Base-by-base conservation (phyloP, 2,113 vertebrate species). In the Theropithecus gelada region DNA sequence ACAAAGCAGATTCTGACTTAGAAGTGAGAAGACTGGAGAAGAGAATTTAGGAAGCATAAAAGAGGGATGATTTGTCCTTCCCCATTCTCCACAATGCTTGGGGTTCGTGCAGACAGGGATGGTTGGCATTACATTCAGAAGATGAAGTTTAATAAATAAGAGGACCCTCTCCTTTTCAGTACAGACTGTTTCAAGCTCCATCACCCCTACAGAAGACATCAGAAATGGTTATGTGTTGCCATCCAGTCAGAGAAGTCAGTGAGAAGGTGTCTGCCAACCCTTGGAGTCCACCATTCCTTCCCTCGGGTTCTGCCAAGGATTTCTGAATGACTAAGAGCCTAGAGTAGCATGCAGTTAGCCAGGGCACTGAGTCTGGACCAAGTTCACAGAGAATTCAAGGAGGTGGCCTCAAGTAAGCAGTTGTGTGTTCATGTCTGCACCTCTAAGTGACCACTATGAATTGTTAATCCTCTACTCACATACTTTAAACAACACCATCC, bases 401-500 rank as follows among this genome's bases (percentile, higher is more conserved):
- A 55, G 7, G 30, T 30, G 18, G 8, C 40, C 72, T 45, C 43
- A 35, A 73, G 14, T 1, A 20, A 88, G 14, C 10, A 89, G 12
- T 3, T 50, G 18, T 25, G 14, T 35, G 35, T 40, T 80, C 73
- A 84, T 85, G 48, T 88, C 72, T 93, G 13, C 38, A 93, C 9
- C 30, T 68, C 45, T 5, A 64, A 55, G 27, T 61, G 50, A 70
- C 40, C 30, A 70, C 38, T 50, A 20, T 11, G 66, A 68, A 57
- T 14, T 30, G 16, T 61, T 84, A 61, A 79, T 32, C 22, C 50
- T 85, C 83, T 22, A 59, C 17, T 72, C 8, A 66, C 20, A 66
- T 11, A 43, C 88, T 81, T 92, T 88, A 91, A 84, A 75, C 61
- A 93, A 38, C 32, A 32, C 40, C 30, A 32, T 48, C 85, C 11